Conservation (phyloP, 2,888 invertebrate species). For the Campaea margaritaria region DNA sequence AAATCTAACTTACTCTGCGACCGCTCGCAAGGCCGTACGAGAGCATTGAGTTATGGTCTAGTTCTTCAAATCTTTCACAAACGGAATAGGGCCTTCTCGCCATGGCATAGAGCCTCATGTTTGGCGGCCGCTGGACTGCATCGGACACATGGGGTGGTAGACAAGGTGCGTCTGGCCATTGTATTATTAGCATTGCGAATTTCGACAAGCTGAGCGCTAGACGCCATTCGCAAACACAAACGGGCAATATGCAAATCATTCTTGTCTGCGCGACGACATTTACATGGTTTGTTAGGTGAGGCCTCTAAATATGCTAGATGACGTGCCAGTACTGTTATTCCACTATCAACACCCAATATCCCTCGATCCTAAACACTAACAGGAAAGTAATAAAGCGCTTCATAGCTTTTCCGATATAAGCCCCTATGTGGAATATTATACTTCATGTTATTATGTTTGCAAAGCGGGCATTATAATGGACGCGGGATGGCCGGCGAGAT, state of each 20-base stretch:
- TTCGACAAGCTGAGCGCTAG: constrained; percentile 74
- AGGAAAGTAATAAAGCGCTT: constrained; percentile 37
- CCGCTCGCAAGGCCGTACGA: constrained; percentile 55
- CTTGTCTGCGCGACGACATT: constrained; percentile 61
- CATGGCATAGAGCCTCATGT: constrained; percentile 58
- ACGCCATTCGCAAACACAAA: constrained; percentile 73
- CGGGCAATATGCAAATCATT: constrained; percentile 73
- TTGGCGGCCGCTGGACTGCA: constrained; percentile 48
- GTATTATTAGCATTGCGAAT: constrained; percentile 81
- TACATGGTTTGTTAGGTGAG: constrained; percentile 58
- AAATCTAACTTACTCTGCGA: constrained; percentile 61
- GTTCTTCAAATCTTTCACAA: constrained; percentile 57
- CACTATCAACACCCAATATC: constrained; percentile 33
- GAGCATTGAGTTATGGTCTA: constrained; percentile 66
- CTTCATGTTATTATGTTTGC: constrained; percentile 59
- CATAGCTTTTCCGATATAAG: constrained; percentile 37
- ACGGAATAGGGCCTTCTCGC: constrained; percentile 52
- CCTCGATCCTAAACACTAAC: constrained; percentile 35
- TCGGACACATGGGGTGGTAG: constrained; percentile 62
- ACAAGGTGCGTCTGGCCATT: constrained; percentile 76
- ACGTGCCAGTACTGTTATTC: constrained; percentile 29
- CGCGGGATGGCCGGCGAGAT: constrained; percentile 56
- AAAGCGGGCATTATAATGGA: constrained; percentile 60
- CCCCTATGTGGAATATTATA: constrained; percentile 44
- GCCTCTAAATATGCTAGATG: constrained; percentile 37